A percentile compares a stretch with the other conserved stretches of the same genome.
Evolutionary conservation across 2,797 vertebrate species (phyloP).

Genomic region (Fundulus diaphanus): DNA sequence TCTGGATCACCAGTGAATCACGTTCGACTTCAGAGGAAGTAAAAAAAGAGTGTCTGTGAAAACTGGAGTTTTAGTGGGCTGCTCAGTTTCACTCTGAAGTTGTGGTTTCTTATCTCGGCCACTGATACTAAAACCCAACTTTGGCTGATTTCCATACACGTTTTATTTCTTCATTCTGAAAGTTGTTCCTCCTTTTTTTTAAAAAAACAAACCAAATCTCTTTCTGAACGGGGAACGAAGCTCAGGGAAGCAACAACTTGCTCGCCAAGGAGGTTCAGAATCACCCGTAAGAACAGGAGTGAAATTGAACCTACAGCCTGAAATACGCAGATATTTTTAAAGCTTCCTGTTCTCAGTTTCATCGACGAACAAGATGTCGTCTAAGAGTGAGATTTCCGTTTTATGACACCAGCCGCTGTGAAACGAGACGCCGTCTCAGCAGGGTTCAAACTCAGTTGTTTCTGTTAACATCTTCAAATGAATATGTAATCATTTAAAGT

Average conservation of each 20-base stretch:
- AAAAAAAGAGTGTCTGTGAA: too few species aligned
- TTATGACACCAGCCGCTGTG: conserved; percentile 14
- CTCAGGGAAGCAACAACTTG: conserved; percentile 1
- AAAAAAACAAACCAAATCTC: neutral
- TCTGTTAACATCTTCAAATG: neutral
- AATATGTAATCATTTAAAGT: neutral
- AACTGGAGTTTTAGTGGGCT: too few species aligned
- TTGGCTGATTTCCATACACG: conserved; percentile 5
- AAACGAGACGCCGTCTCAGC: conserved; percentile 1
- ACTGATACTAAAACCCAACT: conserved; percentile 3
- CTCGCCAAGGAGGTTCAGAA: neutral
- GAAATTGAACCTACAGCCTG: conserved; percentile 27
- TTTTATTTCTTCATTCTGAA: neutral
- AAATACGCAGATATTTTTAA: conserved; percentile 33
- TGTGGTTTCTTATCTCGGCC: neutral
- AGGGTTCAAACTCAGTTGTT: neutral
- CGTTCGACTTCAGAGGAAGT: conserved; percentile 5
- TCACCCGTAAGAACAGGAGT: conserved; percentile 6
- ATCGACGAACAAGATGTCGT: conserved; percentile 8
- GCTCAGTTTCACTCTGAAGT: too few species aligned
- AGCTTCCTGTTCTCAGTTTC: conserved; percentile 48
- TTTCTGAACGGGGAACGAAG: conserved; percentile 9
- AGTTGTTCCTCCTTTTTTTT: neutral
- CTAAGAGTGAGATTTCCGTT: conserved; percentile 27
- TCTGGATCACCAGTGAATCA: conserved; percentile 1